Conservation (phyloP, 2,797 vertebrate species). For the Garrulus glandarius region DNA sequence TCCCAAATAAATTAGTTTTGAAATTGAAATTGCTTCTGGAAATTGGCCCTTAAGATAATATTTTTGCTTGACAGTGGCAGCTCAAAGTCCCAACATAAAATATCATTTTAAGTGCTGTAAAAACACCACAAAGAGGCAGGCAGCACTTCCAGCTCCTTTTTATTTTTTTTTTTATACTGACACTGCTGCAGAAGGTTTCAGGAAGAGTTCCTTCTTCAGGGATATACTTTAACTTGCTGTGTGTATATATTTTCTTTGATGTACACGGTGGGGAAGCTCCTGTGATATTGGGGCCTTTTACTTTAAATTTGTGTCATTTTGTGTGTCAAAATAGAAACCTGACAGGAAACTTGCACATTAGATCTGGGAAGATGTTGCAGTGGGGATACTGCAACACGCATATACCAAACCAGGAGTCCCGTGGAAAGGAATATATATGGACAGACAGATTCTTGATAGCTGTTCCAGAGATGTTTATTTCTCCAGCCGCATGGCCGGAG, state of each 20-base stretch:
- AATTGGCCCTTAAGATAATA: slow-evolving; percentile 4
- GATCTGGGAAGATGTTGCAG: not conserved
- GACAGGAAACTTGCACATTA: accelerated
- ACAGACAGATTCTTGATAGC: too few relatives aligned
- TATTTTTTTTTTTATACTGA: not conserved
- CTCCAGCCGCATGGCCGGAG: too few relatives aligned
- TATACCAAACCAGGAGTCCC: too few relatives aligned
- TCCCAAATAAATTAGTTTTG: slow-evolving; percentile 13
- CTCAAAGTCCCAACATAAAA: not conserved
- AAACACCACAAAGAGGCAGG: not conserved
- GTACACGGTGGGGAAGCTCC: accelerated
- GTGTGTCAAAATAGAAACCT: not conserved
- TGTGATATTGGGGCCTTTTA: accelerated
- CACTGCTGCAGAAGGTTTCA: not conserved
- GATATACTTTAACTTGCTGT: not conserved
- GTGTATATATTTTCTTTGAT: accelerated
- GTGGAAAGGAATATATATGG: too few relatives aligned
- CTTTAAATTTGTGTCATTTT: not conserved
- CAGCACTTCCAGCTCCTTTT: not conserved
- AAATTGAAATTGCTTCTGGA: slow-evolving; percentile 37
- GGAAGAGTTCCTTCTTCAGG: not conserved
- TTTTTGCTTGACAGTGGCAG: not conserved
- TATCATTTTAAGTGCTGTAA: not conserved
- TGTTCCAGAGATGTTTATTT: too few relatives aligned
- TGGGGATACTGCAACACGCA: too few relatives aligned